These are phyloP conservation scores for Strix uralensis DNA, from an alignment of 2,113 vertebrate genomes.

Conservation along the genomic window DNA sequence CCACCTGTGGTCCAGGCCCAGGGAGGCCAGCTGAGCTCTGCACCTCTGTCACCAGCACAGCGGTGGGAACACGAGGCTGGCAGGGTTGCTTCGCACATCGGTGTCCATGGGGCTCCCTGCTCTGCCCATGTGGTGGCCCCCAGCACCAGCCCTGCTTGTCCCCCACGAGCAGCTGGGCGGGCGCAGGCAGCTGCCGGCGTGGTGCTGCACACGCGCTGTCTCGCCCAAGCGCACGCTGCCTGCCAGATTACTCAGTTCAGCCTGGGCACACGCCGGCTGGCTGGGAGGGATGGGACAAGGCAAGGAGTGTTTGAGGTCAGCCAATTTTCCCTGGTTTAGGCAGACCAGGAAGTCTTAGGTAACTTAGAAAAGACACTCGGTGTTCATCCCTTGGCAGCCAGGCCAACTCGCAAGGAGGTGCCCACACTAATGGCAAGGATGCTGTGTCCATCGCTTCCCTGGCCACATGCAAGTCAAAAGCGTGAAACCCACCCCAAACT, in stretches of 20 bases:
- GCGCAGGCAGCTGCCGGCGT: fast-evolving
- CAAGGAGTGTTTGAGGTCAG: background rate
- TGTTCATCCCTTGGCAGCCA: background rate
- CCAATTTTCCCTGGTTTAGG: background rate
- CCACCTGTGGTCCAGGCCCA: background rate
- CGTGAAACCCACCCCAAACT: background rate
- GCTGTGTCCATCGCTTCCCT: fast-evolving
- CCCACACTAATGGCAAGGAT: fast-evolving
- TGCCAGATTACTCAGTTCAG: background rate
- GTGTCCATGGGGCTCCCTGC: background rate
- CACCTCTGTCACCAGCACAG: fast-evolving
- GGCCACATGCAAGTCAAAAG: fast-evolving
- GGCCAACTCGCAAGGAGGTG: background rate
- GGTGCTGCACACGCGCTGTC: fast-evolving
- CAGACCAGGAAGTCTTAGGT: background rate
- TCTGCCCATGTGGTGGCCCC: fast-evolving
- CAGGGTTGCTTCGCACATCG: fast-evolving
- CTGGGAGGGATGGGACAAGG: background rate
- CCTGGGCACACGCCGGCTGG: background rate
- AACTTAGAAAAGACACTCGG: background rate
- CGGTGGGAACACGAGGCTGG: background rate
- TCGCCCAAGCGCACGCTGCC: fast-evolving
- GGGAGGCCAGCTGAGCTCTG: background rate
- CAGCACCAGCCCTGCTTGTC: background rate
- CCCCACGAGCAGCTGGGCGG: fast-evolving